These are phyloP conservation scores for Mythimna pallens DNA, from an alignment of 2,888 invertebrate species.

Conservation along the genomic window DNA sequence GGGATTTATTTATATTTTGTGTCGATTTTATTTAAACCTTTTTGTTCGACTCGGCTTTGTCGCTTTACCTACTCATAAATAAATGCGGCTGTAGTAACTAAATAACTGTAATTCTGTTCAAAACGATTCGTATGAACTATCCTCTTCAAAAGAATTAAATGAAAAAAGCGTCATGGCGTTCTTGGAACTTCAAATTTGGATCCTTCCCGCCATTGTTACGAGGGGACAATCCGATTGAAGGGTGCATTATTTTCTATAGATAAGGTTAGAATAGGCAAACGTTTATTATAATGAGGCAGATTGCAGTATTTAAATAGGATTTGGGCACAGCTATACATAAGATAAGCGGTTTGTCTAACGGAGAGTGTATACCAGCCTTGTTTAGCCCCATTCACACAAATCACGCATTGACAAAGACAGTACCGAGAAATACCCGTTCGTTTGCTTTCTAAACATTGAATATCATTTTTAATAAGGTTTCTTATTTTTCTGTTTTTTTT, in stretches of 20 bases:
- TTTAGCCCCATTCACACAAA: slow-evolving; percentile 57
- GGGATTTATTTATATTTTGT: neutral
- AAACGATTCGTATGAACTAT: slow-evolving; percentile 7
- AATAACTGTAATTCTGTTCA: slow-evolving; percentile 17
- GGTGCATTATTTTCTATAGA: neutral
- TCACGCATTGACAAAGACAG: slow-evolving; percentile 53
- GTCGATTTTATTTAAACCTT: neutral
- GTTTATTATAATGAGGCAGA: slow-evolving; percentile 5
- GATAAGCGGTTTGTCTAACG: slow-evolving; percentile 58
- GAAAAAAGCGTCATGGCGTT: slow-evolving; percentile 29
- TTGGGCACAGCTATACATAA: slow-evolving; percentile 45
- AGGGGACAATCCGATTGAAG: neutral
- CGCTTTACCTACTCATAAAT: neutral
- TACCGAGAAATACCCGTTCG: slow-evolving; percentile 42
- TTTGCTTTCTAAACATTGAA: slow-evolving; percentile 49
- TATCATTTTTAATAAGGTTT: neutral
- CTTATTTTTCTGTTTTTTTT: neutral
- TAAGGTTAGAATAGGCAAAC: slow-evolving; percentile 7
- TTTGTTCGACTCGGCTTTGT: neutral
- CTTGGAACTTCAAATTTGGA: slow-evolving; percentile 14
- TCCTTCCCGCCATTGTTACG: slow-evolving; percentile 21
- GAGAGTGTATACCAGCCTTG: slow-evolving; percentile 21
- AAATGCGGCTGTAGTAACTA: neutral
- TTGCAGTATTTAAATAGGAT: slow-evolving; percentile 39
- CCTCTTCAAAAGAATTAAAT: slow-evolving; percentile 38